Evolutionary conservation across 2,888 invertebrate genomes (phyloP).

Genomic region (Drosophila tripunctata): DNA sequence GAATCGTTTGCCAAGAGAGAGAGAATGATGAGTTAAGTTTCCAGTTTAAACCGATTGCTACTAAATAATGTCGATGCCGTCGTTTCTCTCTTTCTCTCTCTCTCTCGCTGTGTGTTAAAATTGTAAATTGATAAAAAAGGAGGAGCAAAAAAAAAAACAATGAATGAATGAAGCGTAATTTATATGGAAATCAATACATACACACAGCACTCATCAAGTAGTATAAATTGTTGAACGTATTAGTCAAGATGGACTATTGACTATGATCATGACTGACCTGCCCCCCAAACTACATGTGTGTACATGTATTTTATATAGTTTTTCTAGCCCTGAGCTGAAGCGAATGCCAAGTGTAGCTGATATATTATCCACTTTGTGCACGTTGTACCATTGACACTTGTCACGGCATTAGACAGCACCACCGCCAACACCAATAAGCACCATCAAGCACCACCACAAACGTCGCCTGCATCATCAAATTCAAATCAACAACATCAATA

Average conservation of each 20-base stretch:
- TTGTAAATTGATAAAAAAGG: constrained; percentile 64
- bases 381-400: constrained; percentile 55
- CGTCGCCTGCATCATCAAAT: background rate
- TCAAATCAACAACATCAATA: constrained; percentile 2
- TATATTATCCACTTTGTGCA: constrained; percentile 46
- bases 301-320: background rate
- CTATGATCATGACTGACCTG: constrained; percentile 33
- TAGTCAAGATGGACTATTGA: constrained; percentile 12
- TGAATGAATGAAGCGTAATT: constrained; percentile 74
- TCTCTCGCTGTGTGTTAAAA: constrained; percentile 60
- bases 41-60: constrained; percentile 72
- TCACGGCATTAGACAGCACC: constrained; percentile 42
- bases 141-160: constrained; percentile 19
- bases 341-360: constrained; percentile 48
- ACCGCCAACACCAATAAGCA: background rate
- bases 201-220: constrained; percentile 4
- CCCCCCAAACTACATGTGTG: constrained; percentile 25
- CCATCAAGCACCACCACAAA: background rate
- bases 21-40: constrained; percentile 52
- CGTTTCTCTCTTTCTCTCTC: constrained; percentile 20
- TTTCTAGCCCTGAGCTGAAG: constrained; percentile 43
- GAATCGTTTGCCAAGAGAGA: constrained; percentile 61
- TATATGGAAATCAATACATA: constrained; percentile 71
- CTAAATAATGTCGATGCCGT: constrained; percentile 52
- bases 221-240: constrained; percentile 12